These are phyloP conservation scores for Drosophila incognita DNA, from an alignment of 2,888 invertebrate genomes.

Conservation along the genomic window DNA sequence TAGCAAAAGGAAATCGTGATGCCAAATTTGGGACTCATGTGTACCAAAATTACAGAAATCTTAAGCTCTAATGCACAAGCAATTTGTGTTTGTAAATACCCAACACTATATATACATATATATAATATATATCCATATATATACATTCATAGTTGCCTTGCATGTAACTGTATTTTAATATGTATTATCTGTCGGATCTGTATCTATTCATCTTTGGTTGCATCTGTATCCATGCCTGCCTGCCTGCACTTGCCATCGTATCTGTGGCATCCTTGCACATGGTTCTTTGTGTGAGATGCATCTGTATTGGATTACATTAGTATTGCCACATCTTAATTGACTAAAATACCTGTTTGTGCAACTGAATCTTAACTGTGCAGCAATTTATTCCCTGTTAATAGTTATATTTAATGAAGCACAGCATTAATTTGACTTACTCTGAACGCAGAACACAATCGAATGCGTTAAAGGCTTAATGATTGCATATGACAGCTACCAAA, in stretches of 20 bases:
- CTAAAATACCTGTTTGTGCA: background rate
- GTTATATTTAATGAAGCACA: background rate
- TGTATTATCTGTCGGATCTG: background rate
- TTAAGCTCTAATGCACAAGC: constrained; percentile 11
- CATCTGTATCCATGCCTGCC: background rate
- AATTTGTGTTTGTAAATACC: constrained; percentile 9
- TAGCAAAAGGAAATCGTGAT: constrained; percentile 8
- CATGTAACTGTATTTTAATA: background rate
- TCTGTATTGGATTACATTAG: background rate
- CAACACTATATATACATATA: background rate
- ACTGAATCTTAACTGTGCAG: background rate
- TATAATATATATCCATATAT: background rate
- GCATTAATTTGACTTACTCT: background rate
- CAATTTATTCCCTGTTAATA: background rate
- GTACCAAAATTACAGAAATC: constrained; percentile 16
- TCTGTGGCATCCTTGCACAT: background rate
- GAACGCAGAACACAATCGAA: background rate
- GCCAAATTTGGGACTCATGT: constrained; percentile 15
- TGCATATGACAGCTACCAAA: background rate
- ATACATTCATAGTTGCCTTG: background rate
- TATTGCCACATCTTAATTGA: background rate
- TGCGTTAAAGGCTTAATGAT: background rate
- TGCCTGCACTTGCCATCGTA: background rate
- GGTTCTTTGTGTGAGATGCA: background rate
- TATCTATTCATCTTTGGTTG: background rate